phyloP scores from a whole-genome alignment of 2,888 invertebrate species.

The Nebria salina region DNA sequence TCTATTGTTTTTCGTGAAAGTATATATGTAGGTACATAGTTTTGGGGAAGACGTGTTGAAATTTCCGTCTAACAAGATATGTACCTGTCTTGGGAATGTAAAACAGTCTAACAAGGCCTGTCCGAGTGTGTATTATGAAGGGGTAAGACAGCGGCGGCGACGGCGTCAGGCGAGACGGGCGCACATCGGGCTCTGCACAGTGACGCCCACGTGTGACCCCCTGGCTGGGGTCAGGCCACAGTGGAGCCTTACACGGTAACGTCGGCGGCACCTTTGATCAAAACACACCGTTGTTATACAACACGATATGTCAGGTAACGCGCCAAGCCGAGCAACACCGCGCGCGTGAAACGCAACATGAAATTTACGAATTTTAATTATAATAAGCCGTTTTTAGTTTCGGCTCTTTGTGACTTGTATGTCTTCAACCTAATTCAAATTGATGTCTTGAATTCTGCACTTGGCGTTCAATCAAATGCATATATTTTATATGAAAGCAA shows the following conservation, averaged over 20 bases:
- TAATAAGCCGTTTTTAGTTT: neutral
- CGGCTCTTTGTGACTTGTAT: neutral
- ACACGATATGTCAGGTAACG: conserved; percentile 18
- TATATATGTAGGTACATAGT: neutral
- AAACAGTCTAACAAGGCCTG: neutral
- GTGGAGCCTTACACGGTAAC: conserved; percentile 7
- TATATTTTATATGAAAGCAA: too few relatives aligned
- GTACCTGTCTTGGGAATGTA: neutral
- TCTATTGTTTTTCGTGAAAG: neutral
- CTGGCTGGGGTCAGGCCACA: conserved; percentile 17
- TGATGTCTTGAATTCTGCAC: neutral
- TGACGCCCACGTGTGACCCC: conserved; percentile 21
- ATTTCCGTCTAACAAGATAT: neutral
- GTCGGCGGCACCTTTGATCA: conserved; percentile 36
- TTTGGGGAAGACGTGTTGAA: conserved; percentile 1
- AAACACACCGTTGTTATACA: conserved; percentile 14
- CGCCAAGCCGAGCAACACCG: neutral
- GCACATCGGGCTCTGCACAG: neutral
- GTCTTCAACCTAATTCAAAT: neutral
- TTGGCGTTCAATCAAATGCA: neutral
- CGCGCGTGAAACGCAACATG: conserved; percentile 8
- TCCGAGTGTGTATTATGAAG: conserved; percentile 2
- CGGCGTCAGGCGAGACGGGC: conserved; percentile 17
- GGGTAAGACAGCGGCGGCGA: conserved; percentile 23
- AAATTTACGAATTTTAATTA: conserved; percentile 21